These are phyloP conservation scores for Glareola pratincola DNA, from an alignment of 2,113 vertebrate species.

Conservation along the genomic window DNA sequence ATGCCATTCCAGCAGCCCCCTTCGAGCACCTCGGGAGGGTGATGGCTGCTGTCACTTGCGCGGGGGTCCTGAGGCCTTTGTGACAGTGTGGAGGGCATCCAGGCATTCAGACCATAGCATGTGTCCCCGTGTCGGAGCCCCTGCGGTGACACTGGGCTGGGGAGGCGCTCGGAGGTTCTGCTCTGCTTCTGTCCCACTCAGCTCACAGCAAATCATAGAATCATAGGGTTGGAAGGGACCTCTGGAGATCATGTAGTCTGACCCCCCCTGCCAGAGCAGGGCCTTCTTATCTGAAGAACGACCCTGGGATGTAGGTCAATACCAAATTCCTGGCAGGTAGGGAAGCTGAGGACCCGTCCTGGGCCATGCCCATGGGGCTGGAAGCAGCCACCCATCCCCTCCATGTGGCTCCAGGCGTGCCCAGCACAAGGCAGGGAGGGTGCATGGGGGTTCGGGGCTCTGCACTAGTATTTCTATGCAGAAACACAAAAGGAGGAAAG, in stretches of 20 bases:
- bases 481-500: neutral
- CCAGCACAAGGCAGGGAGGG: neutral
- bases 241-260: no score
- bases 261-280: no score
- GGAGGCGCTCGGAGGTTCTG: neutral
- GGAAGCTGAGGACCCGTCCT: neutral
- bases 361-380: neutral
- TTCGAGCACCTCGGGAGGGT: neutral
- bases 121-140: fast-evolving
- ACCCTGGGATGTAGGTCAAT: neutral
- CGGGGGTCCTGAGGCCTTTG: neutral
- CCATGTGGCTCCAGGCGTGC: fast-evolving
- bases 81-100: fast-evolving
- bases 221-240: no score
- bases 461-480: neutral
- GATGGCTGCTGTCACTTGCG: neutral
- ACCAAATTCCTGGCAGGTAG: neutral
- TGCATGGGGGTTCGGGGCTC: fast-evolving
- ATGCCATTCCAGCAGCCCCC: neutral
- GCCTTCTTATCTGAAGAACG: neutral
- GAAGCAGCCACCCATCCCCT: neutral
- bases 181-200: neutral
- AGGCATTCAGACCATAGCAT: fast-evolving
- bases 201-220: fast-evolving
- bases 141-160: neutral